Evolutionary conservation across 2,113 vertebrate species (phyloP).

Genomic region (Cichladusa arquata): DNA sequence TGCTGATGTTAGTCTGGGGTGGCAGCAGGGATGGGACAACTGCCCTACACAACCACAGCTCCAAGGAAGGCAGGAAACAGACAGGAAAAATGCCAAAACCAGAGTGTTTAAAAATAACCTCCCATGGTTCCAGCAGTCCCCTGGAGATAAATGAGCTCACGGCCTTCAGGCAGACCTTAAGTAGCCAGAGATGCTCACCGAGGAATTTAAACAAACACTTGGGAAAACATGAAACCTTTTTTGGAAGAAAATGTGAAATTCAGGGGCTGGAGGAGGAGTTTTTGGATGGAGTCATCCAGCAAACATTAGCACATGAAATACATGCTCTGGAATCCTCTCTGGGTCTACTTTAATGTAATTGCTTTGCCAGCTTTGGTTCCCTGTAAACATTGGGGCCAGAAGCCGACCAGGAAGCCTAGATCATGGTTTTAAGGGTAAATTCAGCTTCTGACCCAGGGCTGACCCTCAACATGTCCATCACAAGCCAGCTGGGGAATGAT

Average conservation of each 20-base stretch:
- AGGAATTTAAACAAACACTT: slow-evolving; percentile 50
- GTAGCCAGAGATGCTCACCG: neutral
- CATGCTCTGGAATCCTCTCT: slow-evolving; percentile 26
- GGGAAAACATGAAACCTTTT: slow-evolving; percentile 56
- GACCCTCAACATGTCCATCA: rapidly evolving
- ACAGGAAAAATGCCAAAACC: neutral
- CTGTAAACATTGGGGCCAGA: neutral
- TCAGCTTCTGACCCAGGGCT: neutral
- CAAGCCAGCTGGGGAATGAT: neutral
- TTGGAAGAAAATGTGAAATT: slow-evolving; percentile 60
- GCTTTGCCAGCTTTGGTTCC: neutral
- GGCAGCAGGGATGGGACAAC: neutral
- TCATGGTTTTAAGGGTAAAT: neutral
- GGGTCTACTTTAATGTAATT: neutral
- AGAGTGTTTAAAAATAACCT: slow-evolving; percentile 42
- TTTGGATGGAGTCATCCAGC: slow-evolving; percentile 27
- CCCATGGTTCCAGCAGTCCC: neutral
- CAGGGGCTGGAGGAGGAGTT: neutral
- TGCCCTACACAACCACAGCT: neutral
- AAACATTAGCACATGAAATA: slow-evolving; percentile 46
- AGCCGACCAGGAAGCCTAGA: neutral
- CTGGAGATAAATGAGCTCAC: slow-evolving; percentile 43
- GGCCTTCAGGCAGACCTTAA: neutral
- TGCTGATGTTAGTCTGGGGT: neutral
- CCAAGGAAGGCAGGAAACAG: slow-evolving; percentile 7